These are phyloP conservation scores for Heteractis magnifica DNA, from an alignment of 92 coral and sea anemone species.

Conservation along the genomic window DNA sequence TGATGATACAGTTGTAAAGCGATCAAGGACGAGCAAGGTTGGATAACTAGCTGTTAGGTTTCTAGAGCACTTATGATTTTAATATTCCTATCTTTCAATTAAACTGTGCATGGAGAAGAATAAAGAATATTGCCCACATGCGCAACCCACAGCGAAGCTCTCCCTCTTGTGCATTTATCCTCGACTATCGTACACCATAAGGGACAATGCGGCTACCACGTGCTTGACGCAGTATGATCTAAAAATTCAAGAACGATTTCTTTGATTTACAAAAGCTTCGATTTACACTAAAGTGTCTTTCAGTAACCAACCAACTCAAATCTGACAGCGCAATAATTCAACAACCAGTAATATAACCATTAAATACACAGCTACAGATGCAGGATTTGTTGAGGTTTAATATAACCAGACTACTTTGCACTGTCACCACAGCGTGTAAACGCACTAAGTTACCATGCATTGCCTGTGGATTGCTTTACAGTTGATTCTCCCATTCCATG, in stretches of 20 bases:
- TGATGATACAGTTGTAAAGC: neutral
- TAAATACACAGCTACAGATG: neutral
- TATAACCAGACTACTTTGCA: neutral
- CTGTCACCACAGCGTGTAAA: neutral
- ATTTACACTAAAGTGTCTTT: neutral
- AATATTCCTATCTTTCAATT: neutral
- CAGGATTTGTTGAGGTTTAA: neutral
- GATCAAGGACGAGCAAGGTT: neutral
- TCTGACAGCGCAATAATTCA: conserved; percentile 3
- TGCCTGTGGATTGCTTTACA: neutral
- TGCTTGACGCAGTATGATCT: neutral
- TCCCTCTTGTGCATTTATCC: neutral
- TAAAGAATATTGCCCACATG: neutral
- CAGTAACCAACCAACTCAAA: neutral
- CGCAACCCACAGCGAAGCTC: neutral
- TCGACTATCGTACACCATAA: neutral
- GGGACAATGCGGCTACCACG: neutral
- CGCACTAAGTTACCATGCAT: neutral
- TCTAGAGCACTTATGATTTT: neutral
- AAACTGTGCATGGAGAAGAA: neutral
- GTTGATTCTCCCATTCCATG: neutral
- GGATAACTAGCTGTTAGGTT: neutral
- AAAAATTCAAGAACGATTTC: neutral
- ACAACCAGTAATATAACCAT: neutral
- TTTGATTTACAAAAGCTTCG: neutral